These are phyloP conservation scores for Horisme vitalbata DNA, from an alignment of 2,888 invertebrate genomes.

Conservation along the genomic window DNA sequence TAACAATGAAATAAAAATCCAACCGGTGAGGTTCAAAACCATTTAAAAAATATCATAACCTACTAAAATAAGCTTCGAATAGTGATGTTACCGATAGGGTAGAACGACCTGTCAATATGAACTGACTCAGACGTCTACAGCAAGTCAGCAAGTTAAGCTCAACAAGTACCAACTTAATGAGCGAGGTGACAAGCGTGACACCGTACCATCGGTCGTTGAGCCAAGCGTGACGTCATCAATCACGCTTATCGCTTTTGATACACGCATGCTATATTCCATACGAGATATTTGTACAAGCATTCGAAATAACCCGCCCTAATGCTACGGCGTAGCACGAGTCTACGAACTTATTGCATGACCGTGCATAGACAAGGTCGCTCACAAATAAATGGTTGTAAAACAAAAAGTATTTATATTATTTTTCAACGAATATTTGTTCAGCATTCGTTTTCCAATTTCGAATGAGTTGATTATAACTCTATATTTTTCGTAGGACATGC, in stretches of 20 bases:
- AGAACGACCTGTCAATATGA: constrained; percentile 31
- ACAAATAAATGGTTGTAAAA: too few relatives aligned
- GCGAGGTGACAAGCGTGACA: constrained; percentile 31
- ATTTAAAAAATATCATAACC: too few relatives aligned
- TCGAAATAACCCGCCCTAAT: constrained; percentile 1
- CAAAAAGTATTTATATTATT: too few relatives aligned
- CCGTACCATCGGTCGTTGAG: constrained; percentile 27
- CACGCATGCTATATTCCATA: constrained; percentile 36
- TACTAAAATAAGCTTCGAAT: too few relatives aligned
- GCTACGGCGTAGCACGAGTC: constrained; percentile 25
- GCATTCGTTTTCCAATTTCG: too few relatives aligned
- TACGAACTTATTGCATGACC: constrained; percentile 7
- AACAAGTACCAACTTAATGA: constrained; percentile 54
- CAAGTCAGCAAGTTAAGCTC: constrained; percentile 33
- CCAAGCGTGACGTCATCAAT: constrained; percentile 69
- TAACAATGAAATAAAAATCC: too few relatives aligned
- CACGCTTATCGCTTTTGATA: constrained; percentile 62
- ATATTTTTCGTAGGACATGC: too few relatives aligned
- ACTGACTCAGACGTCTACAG: constrained; percentile 22
- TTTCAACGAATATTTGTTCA: too few relatives aligned
- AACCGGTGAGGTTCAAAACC: too few relatives aligned
- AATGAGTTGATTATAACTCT: too few relatives aligned
- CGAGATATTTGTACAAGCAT: constrained; percentile 23
- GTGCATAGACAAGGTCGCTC: too few relatives aligned
- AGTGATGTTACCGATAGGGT: constrained; percentile 13